Base-by-base conservation (phyloP, 2,888 invertebrate genomes). In the Ophion costatus region DNA sequence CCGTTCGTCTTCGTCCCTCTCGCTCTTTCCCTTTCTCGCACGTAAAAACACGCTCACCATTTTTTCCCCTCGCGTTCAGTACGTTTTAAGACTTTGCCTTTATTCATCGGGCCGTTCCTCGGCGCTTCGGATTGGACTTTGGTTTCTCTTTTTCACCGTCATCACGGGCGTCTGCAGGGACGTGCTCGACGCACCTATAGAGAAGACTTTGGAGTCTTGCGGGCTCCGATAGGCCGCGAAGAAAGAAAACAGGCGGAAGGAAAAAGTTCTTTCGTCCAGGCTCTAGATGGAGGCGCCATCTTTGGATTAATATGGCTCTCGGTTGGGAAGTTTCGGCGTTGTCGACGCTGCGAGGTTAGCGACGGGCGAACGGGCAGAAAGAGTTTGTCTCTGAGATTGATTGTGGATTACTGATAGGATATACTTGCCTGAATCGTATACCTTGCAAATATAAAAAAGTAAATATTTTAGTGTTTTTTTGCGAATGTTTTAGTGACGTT, bases 111-210 rank as follows among this genome's bases (percentile, higher is more conserved):
- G 3, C 51, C 11, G 38, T 38, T 76, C 67, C 57, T 70, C 76
- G 76, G 63, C 81, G 76, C 71, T n/a, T 80, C 69, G 67, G 61
- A 82, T 82, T 83, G 78, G 76, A 78, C 80, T 80, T 67, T 80
- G 82, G 80, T 79, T 87, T 80, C 79, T 64, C 75, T 78, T 80
- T 79, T 71, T 64, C 74, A 17, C 77, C 67, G 83, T 66, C 81
- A 67, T 83, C 86, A 24, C 76, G 80, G 76, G 66, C 24, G 45
- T 29, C 57, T 11, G 22, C 42, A 9, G 45, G n/a, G 63, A 78
- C 59, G 56, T 45, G 51, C 59, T 24, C 38, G 51, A 33, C 10
- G 70, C 79, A 82, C 84, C 82, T 84, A 74, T 75, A 20, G 59
- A 76, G 24, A 42, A 20, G 70, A 63, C 82, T 33, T 33, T 7